These are phyloP conservation scores for Proales similis DNA, from an alignment of 1,140 invertebrate species.

Conservation along the genomic window DNA sequence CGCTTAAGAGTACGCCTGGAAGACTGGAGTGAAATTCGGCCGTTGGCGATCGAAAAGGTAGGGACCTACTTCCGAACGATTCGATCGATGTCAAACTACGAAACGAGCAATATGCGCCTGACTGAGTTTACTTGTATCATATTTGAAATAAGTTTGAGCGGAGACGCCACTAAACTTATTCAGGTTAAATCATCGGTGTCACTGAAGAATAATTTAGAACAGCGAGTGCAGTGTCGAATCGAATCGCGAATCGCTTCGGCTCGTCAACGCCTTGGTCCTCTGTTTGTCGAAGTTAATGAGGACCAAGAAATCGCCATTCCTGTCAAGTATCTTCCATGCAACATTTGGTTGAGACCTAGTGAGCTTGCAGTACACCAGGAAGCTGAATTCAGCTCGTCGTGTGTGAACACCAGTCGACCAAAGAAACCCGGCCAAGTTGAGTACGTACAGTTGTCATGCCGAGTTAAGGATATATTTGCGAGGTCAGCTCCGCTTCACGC, in stretches of 20 bases:
- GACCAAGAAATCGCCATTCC: conserved; percentile 29
- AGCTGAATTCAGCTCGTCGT: not conserved
- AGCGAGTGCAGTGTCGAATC: not conserved
- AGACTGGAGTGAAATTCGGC: conserved; percentile 75
- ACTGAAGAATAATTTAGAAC: not conserved
- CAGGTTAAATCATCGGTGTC: conserved; percentile 29
- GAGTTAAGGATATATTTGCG: not conserved
- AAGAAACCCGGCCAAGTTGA: conserved; percentile 14
- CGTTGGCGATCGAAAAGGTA: conserved; percentile 87
- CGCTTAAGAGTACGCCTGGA: conserved; percentile 78
- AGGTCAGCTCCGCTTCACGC: not conserved
- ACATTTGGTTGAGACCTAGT: not conserved
- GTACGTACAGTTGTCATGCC: conserved; percentile 10
- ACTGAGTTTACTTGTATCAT: conserved; percentile 38
- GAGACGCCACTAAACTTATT: conserved; percentile 28
- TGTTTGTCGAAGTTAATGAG: not conserved
- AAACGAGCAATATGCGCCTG: too few relatives aligned
- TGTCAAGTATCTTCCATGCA: conserved; percentile 15
- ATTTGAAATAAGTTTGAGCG: conserved; percentile 13
- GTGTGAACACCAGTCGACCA: not conserved
- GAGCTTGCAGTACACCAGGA: not conserved
- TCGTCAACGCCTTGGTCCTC: not conserved
- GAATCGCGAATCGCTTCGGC: not conserved
- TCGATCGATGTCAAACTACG: conserved; percentile 42
- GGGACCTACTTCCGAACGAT: conserved; percentile 82